Percentiles rank a stretch among this genome's conserved stretches.
Conservation (phyloP, 2,797 vertebrate genomes). For the Coregonus sp. region DNA sequence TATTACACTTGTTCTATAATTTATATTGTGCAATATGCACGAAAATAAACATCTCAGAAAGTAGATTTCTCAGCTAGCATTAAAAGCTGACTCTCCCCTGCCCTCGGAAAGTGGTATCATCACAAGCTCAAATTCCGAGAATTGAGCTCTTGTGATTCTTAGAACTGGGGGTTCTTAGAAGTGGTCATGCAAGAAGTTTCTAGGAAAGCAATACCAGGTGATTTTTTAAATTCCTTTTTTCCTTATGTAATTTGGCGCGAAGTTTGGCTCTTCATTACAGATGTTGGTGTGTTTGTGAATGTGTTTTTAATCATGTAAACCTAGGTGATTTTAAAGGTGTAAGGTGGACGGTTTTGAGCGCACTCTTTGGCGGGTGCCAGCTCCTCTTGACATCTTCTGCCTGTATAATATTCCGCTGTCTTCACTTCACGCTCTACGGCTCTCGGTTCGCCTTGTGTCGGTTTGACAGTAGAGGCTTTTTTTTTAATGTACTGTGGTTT, state of each 20-base stretch:
- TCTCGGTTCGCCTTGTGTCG: constrained; percentile 23
- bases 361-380: constrained; percentile 49
- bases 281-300: constrained; percentile 56
- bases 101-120: constrained; percentile 78
- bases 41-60: neutral
- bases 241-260: constrained; percentile 74
- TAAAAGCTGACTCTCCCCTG: constrained; percentile 76
- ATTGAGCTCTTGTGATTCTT: constrained; percentile 99
- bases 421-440: neutral
- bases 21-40: rapidly evolving
- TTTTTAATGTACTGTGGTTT: neutral
- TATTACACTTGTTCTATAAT: rapidly evolving
- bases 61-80: neutral
- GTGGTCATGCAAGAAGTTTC: constrained; percentile 99
- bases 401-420: constrained; percentile 32
- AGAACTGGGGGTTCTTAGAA: constrained; percentile 99
- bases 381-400: constrained; percentile 42
- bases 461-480: neutral
- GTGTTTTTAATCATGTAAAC: constrained; percentile 38
- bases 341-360: constrained; percentile 35
- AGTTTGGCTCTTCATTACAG: constrained; percentile 65
- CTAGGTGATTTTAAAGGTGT: constrained; percentile 31
- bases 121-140: constrained; percentile 99
- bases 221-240: constrained; percentile 79
- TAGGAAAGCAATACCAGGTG: constrained; percentile 99